A percentile compares a stretch with the other conserved stretches of the same genome.
Evolutionary conservation across 2,113 vertebrate species (phyloP).

Genomic region (Dolichallabes microphthalmus): DNA sequence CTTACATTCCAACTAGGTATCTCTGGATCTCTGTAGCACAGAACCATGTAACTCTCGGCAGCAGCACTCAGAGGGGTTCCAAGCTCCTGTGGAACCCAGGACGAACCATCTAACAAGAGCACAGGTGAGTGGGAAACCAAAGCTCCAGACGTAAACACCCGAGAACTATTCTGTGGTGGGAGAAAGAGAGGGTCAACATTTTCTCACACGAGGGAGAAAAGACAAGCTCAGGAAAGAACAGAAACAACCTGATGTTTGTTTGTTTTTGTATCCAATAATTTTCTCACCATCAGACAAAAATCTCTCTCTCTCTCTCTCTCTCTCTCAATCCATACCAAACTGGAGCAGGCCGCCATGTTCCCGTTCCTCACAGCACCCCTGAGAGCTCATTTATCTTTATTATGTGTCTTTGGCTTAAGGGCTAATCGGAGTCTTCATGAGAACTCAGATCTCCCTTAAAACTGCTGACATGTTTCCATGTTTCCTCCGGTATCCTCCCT

Average conservation of each 20-base stretch:
- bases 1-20: not conserved
- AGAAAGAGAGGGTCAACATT: not conserved
- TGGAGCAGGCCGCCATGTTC: slow-evolving; percentile 8
- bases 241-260: slow-evolving; percentile 1
- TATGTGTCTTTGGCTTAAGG: slow-evolving; percentile 20
- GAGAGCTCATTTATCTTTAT: slow-evolving; percentile 34
- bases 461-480: slow-evolving; percentile 21
- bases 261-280: not conserved
- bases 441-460: slow-evolving; percentile 20
- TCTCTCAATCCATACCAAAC: not conserved
- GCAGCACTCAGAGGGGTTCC: not conserved
- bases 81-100: not conserved
- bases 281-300: not conserved
- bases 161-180: not conserved
- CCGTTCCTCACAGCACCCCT: not conserved
- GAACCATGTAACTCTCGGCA: not conserved
- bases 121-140: slow-evolving; percentile 43
- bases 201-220: slow-evolving; percentile 2
- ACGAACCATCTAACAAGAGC: not conserved
- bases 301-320: slow-evolving; percentile 14
- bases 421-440: slow-evolving; percentile 27
- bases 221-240: not conserved
- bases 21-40: not conserved
- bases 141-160: slow-evolving; percentile 9
- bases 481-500: slow-evolving; percentile 8